Conservation (phyloP, 2,797 vertebrate species). For the Clarias pachynema region DNA sequence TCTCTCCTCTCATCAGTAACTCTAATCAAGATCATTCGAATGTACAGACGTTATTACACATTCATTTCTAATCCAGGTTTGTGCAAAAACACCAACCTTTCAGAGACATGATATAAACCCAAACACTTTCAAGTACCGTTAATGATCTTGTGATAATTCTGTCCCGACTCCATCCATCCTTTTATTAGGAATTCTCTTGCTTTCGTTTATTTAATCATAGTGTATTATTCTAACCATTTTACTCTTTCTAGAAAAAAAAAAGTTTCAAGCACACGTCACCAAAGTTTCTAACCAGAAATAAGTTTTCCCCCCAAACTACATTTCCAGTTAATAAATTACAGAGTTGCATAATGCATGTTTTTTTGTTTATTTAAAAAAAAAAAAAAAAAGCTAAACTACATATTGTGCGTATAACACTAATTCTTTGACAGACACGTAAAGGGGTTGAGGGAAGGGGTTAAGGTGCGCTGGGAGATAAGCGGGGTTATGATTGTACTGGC, state of each 20-base stretch:
- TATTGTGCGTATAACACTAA: not conserved
- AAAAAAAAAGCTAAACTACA: not conserved
- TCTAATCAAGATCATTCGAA: no score
- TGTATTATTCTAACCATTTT: not conserved
- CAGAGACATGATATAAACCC: not conserved
- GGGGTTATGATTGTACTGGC: conserved; percentile 20
- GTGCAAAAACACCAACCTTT: not conserved
- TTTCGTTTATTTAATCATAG: not conserved
- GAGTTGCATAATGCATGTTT: not conserved
- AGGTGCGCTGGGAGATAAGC: conserved; percentile 33
- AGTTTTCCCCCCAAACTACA: not conserved
- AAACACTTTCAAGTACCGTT: not conserved
- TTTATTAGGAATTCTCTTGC: no score
- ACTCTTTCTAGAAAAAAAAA: not conserved
- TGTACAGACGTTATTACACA: no score
- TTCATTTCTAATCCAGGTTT: not conserved
- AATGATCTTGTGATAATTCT: not conserved
- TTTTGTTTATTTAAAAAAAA: no score
- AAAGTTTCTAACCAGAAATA: not conserved
- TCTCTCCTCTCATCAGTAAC: conserved; percentile 59
- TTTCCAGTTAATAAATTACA: conserved; percentile 14
- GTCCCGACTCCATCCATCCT: no score
- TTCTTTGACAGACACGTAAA: not conserved
- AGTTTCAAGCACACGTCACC: not conserved
- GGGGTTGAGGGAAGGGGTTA: not conserved